Conservation (phyloP, 2,113 vertebrate species). For the Tetrao urogallus region DNA sequence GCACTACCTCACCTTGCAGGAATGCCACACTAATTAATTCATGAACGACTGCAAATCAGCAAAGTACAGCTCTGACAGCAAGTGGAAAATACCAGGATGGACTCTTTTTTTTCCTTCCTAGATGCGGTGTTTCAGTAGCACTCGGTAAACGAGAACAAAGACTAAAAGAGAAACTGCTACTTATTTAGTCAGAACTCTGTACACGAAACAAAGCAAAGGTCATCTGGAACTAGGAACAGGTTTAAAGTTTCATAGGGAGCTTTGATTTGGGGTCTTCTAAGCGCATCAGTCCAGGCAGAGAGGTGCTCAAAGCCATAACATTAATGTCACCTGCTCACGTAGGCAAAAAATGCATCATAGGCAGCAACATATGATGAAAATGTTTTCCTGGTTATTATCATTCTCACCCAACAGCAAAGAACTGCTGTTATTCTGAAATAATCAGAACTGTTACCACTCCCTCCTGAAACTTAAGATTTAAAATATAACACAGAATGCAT, state of each 20-base stretch:
- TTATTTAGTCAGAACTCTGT: not conserved
- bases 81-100: not conserved
- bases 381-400: not conserved
- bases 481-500: not conserved
- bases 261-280: slow-evolving; percentile 10
- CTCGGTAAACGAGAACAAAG: not conserved
- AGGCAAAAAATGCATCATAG: not conserved
- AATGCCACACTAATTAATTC: not conserved
- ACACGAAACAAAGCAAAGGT: not conserved
- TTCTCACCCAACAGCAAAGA: not conserved
- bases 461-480: not conserved
- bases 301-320: not conserved
- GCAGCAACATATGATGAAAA: not conserved
- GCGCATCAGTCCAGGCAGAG: not conserved
- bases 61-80: not conserved
- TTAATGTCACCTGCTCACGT: not conserved
- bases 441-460: not conserved
- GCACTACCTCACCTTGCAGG: not conserved
- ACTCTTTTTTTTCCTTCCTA: not conserved
- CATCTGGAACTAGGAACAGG: not conserved
- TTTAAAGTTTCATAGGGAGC: slow-evolving; percentile 5
- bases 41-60: not conserved
- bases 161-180: not conserved
- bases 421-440: not conserved
- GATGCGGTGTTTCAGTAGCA: not conserved